These are phyloP conservation scores for Macrostomum cliftonense DNA, from an alignment of 2,888 invertebrate species.

Conservation along the genomic window DNA sequence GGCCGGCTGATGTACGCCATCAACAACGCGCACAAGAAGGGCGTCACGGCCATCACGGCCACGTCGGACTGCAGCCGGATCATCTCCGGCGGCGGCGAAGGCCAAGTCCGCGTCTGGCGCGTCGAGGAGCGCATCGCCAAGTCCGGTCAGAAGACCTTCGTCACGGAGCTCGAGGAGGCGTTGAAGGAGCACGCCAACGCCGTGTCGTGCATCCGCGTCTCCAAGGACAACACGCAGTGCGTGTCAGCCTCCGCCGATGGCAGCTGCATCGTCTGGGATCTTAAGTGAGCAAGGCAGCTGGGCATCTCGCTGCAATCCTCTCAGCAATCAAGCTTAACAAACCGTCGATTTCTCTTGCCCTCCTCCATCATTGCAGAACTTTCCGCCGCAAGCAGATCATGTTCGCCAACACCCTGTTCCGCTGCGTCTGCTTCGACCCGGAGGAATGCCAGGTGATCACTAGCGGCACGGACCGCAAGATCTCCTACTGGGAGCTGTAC, in stretches of 20 bases:
- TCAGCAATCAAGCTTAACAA: too few relatives aligned
- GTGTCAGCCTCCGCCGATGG: constrained; percentile 77
- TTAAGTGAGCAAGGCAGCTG: constrained; percentile 44
- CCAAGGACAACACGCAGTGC: constrained; percentile 56
- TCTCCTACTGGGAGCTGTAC: constrained; percentile 64
- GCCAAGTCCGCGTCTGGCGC: constrained; percentile 46
- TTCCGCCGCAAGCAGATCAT: constrained; percentile 57
- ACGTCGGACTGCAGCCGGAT: constrained; percentile 52
- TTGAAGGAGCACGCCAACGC: constrained; percentile 77
- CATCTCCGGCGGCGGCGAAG: constrained; percentile 73
- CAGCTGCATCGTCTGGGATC: constrained; percentile 77
- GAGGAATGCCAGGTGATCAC: constrained; percentile 56
- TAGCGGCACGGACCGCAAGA: constrained; percentile 64
- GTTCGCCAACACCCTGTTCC: constrained; percentile 53
- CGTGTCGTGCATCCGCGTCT: constrained; percentile 60
- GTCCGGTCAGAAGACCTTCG: background rate
- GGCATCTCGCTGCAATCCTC: too few relatives aligned
- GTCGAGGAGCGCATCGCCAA: constrained; percentile 15
- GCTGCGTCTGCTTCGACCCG: constrained; percentile 27
- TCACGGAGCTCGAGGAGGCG: constrained; percentile 45
- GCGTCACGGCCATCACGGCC: constrained; percentile 60
- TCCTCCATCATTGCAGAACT: constrained; percentile 40
- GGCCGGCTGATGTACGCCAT: constrained; percentile 63
- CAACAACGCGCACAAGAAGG: constrained; percentile 69
- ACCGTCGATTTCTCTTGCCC: background rate